phyloP scores from a whole-genome alignment of 2,797 vertebrate genomes.

The Enteromius mattozi region DNA sequence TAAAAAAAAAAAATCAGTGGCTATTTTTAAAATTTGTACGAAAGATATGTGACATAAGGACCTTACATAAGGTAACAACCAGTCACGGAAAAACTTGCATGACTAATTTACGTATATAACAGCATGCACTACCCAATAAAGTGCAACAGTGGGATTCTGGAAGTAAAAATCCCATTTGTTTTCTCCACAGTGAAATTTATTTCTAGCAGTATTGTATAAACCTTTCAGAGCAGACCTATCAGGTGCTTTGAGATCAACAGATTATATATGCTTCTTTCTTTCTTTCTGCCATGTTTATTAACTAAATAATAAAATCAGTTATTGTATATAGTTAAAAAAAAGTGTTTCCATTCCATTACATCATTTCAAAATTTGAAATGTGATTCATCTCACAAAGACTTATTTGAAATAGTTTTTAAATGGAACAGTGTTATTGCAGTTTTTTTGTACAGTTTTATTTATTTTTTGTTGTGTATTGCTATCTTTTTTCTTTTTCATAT shows the following conservation, averaged over 20 bases:
- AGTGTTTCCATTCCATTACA: neutral
- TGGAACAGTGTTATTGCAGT: no score
- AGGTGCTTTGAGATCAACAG: neutral
- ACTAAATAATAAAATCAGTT: neutral
- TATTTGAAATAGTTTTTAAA: neutral
- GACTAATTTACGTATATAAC: conserved; percentile 22
- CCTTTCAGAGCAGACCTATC: neutral
- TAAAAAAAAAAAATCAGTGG: conserved; percentile 36
- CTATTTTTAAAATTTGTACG: conserved; percentile 45
- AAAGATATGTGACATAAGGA: conserved; percentile 43
- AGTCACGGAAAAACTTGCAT: neutral
- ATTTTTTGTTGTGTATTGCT: no score
- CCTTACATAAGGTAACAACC: conserved; percentile 46
- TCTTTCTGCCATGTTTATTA: neutral
- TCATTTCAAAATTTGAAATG: neutral
- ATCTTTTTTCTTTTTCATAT: no score
- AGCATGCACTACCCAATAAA: conserved; percentile 19
- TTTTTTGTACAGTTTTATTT: no score
- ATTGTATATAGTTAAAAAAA: neutral
- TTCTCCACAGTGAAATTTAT: neutral
- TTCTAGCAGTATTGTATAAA: neutral
- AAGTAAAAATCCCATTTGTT: neutral
- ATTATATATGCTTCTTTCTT: neutral
- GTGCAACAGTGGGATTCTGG: neutral
- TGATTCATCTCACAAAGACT: neutral